Evolutionary conservation across 2,797 vertebrate genomes (phyloP).

Genomic region (Hoplostethus atlanticus): DNA sequence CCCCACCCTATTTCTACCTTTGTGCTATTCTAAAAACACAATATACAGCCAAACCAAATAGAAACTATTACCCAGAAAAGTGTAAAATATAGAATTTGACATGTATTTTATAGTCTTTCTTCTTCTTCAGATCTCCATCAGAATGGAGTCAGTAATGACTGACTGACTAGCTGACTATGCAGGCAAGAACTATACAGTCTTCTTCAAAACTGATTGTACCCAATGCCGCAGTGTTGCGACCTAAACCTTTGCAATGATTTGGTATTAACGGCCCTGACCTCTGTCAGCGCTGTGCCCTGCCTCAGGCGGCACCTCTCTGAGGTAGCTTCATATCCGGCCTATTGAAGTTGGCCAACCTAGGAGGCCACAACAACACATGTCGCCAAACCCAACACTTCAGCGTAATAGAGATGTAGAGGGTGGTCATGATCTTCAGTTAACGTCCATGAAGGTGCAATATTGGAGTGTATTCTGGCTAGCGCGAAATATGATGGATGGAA

Average conservation of each 20-base stretch:
- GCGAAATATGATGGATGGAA: slow-evolving; percentile 2
- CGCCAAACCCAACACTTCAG: slow-evolving; percentile 20
- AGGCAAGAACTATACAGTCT: background rate
- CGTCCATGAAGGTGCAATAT: background rate
- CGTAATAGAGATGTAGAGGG: slow-evolving; percentile 7
- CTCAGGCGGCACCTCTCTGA: slow-evolving; percentile 56
- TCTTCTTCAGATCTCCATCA: background rate
- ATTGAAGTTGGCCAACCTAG: slow-evolving; percentile 23
- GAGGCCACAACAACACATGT: slow-evolving; percentile 6
- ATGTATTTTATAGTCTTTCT: background rate
- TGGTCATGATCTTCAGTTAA: slow-evolving; percentile 22
- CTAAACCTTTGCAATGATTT: slow-evolving; percentile 29
- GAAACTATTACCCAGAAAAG: background rate
- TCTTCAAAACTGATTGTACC: slow-evolving; percentile 16
- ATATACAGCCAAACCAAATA: slow-evolving; percentile 33
- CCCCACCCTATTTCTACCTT: background rate
- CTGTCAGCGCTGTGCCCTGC: slow-evolving; percentile 44
- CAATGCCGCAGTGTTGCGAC: slow-evolving; percentile 40
- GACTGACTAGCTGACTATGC: background rate
- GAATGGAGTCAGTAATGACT: slow-evolving; percentile 1
- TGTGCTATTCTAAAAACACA: slow-evolving; percentile 22
- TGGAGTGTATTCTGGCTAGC: background rate
- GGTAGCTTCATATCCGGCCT: slow-evolving; percentile 54
- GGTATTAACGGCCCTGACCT: slow-evolving; percentile 24
- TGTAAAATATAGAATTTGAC: slow-evolving; percentile 6